Conservation (phyloP, 2,888 invertebrate species). For the Eupithecia vulgata region DNA sequence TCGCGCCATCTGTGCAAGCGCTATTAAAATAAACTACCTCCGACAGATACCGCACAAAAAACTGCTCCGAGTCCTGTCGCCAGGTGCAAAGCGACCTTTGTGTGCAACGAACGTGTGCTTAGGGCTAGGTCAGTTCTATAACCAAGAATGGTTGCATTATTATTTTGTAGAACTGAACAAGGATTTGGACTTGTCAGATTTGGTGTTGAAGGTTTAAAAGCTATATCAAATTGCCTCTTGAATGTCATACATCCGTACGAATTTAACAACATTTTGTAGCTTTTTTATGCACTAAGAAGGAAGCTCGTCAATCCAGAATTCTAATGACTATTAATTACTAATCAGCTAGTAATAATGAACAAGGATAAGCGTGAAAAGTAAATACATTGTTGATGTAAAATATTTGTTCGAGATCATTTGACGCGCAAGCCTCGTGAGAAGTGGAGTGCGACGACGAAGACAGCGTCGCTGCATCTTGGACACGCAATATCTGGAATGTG, state of each 20-base stretch:
- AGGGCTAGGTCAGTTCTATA: conserved; percentile 76
- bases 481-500: conserved; percentile 76
- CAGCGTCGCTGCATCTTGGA: conserved; percentile 47
- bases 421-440: conserved; percentile 68
- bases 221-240: not conserved
- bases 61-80: conserved; percentile 63
- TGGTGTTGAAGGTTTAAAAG: not conserved
- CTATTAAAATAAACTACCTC: conserved; percentile 79
- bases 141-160: conserved; percentile 40
- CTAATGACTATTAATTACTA: not conserved
- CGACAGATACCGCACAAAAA: conserved; percentile 72
- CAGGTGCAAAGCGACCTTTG: conserved; percentile 74
- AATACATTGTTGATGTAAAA: not conserved
- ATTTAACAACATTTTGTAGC: not conserved
- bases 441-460: conserved; percentile 70
- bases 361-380: conserved; percentile 50
- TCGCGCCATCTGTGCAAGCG: conserved; percentile 78
- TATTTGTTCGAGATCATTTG: conserved; percentile 52
- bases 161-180: not conserved
- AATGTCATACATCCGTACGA: no score
- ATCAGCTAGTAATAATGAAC: not conserved
- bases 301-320: not conserved
- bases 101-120: conserved; percentile 59
- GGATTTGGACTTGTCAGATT: not conserved
- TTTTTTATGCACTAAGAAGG: not conserved